phyloP scores from a whole-genome alignment of 1,140 invertebrate genomes.

The Drosophila kikkawai region DNA sequence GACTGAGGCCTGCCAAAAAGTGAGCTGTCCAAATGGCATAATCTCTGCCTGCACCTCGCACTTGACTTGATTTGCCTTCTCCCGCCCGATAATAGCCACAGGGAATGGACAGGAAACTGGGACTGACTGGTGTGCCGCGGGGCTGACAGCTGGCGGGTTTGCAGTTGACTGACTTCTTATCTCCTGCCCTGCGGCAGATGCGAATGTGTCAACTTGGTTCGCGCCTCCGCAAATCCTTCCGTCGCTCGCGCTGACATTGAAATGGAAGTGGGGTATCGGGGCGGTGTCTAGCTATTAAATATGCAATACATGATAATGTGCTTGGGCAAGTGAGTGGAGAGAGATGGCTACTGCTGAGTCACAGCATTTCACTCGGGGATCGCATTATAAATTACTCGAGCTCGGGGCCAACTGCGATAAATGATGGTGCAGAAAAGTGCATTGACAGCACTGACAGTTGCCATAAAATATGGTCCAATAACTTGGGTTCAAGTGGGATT shows the following conservation, averaged over 20 bases:
- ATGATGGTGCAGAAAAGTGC: slow-evolving; percentile 21
- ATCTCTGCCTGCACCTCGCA: slow-evolving; percentile 37
- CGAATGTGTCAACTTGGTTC: slow-evolving; percentile 25
- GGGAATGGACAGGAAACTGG: not conserved
- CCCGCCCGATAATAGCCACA: slow-evolving; percentile 19
- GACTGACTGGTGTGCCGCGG: not conserved
- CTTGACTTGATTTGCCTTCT: slow-evolving; percentile 42
- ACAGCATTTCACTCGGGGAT: slow-evolving; percentile 17
- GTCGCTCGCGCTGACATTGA: slow-evolving; percentile 7
- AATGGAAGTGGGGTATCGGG: slow-evolving; percentile 15
- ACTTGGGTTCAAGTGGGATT: slow-evolving; percentile 9
- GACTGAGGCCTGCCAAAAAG: slow-evolving; percentile 10
- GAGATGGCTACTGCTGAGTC: slow-evolving; percentile 18
- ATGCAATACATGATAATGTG: slow-evolving; percentile 43
- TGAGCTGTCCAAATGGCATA: slow-evolving; percentile 42
- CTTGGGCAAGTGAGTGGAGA: slow-evolving; percentile 1
- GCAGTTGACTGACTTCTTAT: slow-evolving; percentile 47
- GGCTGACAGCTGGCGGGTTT: slow-evolving; percentile 34
- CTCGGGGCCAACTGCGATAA: slow-evolving; percentile 17
- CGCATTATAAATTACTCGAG: slow-evolving; percentile 25
- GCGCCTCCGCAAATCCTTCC: slow-evolving; percentile 31
- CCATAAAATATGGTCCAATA: slow-evolving; percentile 37
- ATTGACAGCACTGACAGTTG: slow-evolving; percentile 23
- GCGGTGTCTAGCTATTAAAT: slow-evolving; percentile 26
- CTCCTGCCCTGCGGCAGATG: slow-evolving; percentile 17